These are phyloP conservation scores for Onthophagus taurus DNA, from an alignment of 1,140 invertebrate species.

Conservation along the genomic window DNA sequence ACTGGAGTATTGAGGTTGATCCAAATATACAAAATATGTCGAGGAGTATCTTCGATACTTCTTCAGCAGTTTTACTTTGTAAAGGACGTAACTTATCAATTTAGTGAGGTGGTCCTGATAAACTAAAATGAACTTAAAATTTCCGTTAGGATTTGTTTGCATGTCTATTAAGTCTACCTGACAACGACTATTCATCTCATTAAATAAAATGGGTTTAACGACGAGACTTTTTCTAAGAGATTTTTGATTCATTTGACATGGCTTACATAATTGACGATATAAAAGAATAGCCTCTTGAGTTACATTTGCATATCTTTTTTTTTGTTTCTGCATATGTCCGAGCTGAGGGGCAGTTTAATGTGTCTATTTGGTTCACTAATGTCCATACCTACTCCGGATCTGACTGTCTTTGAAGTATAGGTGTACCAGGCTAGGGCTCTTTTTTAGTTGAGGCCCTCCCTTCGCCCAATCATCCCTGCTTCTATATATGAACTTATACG, in stretches of 20 bases:
- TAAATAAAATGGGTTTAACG: slow-evolving; percentile 20
- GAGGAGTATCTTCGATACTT: slow-evolving; percentile 24
- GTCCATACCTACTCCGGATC: too few relatives aligned
- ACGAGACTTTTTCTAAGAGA: slow-evolving; percentile 26
- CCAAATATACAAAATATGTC: slow-evolving; percentile 3
- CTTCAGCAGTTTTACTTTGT: slow-evolving; percentile 30
- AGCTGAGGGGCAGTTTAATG: too few relatives aligned
- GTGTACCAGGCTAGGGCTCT: too few relatives aligned
- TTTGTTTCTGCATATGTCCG: too few relatives aligned
- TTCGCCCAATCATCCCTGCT: too few relatives aligned
- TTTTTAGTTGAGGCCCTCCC: too few relatives aligned
- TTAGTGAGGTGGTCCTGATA: slow-evolving; percentile 41
- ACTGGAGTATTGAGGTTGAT: too few relatives aligned
- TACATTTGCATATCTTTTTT: slow-evolving; percentile 21
- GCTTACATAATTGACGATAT: slow-evolving; percentile 18
- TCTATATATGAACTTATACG: too few relatives aligned
- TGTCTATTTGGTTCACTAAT: too few relatives aligned
- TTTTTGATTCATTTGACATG: slow-evolving; percentile 19
- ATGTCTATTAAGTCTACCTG: slow-evolving; percentile 33
- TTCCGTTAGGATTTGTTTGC: slow-evolving; percentile 29
- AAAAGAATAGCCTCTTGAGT: slow-evolving; percentile 14
- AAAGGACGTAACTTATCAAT: slow-evolving; percentile 37
- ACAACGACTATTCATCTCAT: slow-evolving; percentile 22
- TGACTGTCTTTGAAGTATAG: too few relatives aligned
- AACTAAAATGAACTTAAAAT: slow-evolving; percentile 33